Percentiles rank a stretch among this genome's conserved stretches.
Conservation (phyloP, 2,888 invertebrate genomes). For the Camponotus fellah region DNA sequence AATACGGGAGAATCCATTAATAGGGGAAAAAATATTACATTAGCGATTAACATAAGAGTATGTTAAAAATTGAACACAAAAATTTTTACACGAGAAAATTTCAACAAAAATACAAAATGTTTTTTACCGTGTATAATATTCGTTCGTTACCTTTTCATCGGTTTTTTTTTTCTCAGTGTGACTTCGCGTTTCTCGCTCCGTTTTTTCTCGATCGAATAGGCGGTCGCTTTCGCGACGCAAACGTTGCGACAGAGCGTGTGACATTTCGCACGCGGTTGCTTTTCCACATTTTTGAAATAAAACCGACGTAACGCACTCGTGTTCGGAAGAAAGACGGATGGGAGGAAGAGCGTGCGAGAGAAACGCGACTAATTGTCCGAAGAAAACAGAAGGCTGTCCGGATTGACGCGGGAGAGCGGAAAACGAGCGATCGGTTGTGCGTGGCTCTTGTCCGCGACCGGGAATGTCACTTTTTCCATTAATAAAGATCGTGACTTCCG, state of each 20-base stretch:
- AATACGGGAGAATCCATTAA: too few relatives aligned
- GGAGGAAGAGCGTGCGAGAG: too few relatives aligned
- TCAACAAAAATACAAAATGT: too few relatives aligned
- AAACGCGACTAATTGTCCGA: not conserved
- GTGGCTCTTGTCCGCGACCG: slow-evolving; percentile 6
- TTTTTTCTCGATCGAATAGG: slow-evolving; percentile 18
- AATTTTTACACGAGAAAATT: too few relatives aligned
- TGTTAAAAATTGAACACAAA: too few relatives aligned
- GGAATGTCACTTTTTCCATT: not conserved
- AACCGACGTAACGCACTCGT: not conserved
- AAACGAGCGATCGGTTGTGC: not conserved
- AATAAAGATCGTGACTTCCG: slow-evolving; percentile 14
- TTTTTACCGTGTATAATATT: too few relatives aligned
- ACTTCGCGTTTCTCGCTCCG: not conserved
- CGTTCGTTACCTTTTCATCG: too few relatives aligned
- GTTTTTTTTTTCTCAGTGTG: too few relatives aligned
- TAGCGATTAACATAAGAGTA: too few relatives aligned
- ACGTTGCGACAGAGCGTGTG: slow-evolving; percentile 15
- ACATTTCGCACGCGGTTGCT: slow-evolving; percentile 13
- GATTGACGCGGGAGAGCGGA: slow-evolving; percentile 6
- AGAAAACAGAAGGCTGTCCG: not conserved
- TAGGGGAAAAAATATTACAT: too few relatives aligned
- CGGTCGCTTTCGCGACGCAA: not conserved
- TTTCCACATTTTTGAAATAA: not conserved
- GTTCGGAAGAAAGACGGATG: not conserved